Evolutionary conservation across 2,888 invertebrate genomes (phyloP).

Genomic region (Emesis furor): DNA sequence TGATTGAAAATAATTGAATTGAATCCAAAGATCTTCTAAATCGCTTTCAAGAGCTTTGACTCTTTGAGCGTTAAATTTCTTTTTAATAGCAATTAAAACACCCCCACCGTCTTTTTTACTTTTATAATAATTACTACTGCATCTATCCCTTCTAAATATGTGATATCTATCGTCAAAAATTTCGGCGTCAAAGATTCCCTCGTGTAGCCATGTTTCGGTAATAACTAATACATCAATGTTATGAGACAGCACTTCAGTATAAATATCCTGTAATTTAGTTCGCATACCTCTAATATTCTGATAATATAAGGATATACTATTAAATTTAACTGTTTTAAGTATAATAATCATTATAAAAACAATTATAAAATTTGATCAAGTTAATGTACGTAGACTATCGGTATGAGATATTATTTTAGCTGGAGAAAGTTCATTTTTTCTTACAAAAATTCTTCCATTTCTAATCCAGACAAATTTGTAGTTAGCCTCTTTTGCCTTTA

Average conservation of each 20-base stretch:
- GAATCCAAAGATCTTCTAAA: not conserved
- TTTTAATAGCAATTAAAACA: slow-evolving; percentile 24
- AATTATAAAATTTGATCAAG: not conserved
- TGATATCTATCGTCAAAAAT: not conserved
- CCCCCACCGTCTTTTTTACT: not conserved
- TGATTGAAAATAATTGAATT: not conserved
- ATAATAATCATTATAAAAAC: slow-evolving; percentile 5
- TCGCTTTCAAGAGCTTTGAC: not conserved
- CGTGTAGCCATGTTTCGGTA: too few relatives aligned
- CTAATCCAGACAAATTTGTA: slow-evolving; percentile 61
- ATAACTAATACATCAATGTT: too few relatives aligned
- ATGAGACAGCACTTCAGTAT: too few relatives aligned
- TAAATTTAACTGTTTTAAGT: slow-evolving; percentile 20
- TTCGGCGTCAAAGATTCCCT: not conserved
- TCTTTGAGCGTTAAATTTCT: slow-evolving; percentile 12
- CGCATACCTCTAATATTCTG: slow-evolving; percentile 22
- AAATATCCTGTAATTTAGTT: too few relatives aligned
- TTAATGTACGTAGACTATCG: too few relatives aligned
- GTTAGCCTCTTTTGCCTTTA: slow-evolving; percentile 51
- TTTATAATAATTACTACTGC: not conserved
- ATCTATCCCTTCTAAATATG: not conserved
- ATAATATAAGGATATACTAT: not conserved
- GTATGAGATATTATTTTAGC: not conserved
- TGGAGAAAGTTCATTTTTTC: slow-evolving; percentile 45
- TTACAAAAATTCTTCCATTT: slow-evolving; percentile 61